These are phyloP conservation scores for Contarinia nasturtii DNA, from an alignment of 1,140 invertebrate species.

Conservation along the genomic window DNA sequence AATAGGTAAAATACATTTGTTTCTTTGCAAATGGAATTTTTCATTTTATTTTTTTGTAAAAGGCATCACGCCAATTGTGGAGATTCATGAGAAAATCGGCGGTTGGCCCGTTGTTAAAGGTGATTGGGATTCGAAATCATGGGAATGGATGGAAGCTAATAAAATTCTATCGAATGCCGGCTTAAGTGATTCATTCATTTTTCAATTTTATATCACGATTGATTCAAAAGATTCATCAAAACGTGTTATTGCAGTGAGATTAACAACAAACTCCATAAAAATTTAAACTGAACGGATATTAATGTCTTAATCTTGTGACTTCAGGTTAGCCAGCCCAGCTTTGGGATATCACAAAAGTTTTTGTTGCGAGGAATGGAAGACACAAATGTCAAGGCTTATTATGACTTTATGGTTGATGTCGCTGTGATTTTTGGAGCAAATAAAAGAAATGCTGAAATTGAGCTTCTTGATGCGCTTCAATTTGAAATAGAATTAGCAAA, in stretches of 20 bases:
- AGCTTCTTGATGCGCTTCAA: conserved; percentile 33
- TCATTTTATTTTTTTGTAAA: too few species aligned
- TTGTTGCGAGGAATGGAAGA: conserved; percentile 26
- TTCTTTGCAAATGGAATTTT: too few species aligned
- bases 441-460: conserved; percentile 17
- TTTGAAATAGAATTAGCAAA: conserved; percentile 39
- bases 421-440: conserved; percentile 35
- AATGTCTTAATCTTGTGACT: conserved; percentile 5
- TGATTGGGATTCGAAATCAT: background rate
- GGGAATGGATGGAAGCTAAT: background rate
- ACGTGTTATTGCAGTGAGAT: too few species aligned
- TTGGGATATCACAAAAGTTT: conserved; percentile 35
- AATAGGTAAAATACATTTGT: conserved; percentile 1
- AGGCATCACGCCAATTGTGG: conserved; percentile 22
- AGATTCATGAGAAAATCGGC: conserved; percentile 28
- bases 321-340: conserved; percentile 36
- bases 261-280: too few species aligned
- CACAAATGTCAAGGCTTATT: conserved; percentile 17
- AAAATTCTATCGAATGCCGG: background rate
- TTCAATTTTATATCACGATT: background rate
- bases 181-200: too few species aligned
- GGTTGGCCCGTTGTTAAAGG: conserved; percentile 36
- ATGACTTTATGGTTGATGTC: conserved; percentile 24
- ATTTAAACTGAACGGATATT: too few species aligned
- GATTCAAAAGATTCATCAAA: too few species aligned